phyloP scores from a whole-genome alignment of 2,888 invertebrate species.

The Perithous albicinctus region DNA sequence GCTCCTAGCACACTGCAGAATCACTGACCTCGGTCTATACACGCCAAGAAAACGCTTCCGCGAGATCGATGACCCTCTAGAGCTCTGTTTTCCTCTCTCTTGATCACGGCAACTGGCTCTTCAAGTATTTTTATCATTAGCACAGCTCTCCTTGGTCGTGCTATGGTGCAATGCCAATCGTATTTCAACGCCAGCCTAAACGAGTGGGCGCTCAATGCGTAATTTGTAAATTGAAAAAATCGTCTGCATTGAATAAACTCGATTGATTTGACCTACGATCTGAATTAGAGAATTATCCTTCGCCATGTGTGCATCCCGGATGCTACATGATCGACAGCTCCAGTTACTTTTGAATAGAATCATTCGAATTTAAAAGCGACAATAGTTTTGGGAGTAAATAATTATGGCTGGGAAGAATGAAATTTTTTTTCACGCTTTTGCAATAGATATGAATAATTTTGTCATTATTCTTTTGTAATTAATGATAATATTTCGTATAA shows the following conservation, averaged over 20 bases:
- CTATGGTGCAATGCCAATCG: conserved; percentile 39
- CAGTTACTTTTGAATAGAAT: background rate
- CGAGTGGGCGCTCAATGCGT: conserved; percentile 51
- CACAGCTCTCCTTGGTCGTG: conserved; percentile 1
- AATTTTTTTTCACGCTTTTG: too few relatives aligned
- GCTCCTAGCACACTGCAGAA: conserved; percentile 55
- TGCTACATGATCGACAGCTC: background rate
- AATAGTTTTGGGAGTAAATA: too few relatives aligned
- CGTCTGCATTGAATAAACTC: conserved; percentile 51
- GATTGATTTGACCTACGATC: conserved; percentile 64
- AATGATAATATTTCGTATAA: too few relatives aligned
- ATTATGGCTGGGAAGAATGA: too few relatives aligned
- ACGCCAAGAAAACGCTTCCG: conserved; percentile 64
- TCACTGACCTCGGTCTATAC: conserved; percentile 67
- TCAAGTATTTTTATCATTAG: conserved; percentile 60
- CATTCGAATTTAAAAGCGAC: too few relatives aligned
- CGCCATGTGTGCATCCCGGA: background rate
- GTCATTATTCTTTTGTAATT: too few relatives aligned
- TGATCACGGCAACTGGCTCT: conserved; percentile 16
- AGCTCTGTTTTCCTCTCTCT: conserved; percentile 27
- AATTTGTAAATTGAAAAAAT: conserved; percentile 65
- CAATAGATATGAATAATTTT: too few relatives aligned
- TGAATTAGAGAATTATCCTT: conserved; percentile 33
- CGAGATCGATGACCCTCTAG: conserved; percentile 66
- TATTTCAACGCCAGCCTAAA: background rate